Evolutionary conservation across 2,888 invertebrate genomes (phyloP).

Genomic region (Caenorhabditis sp.): DNA sequence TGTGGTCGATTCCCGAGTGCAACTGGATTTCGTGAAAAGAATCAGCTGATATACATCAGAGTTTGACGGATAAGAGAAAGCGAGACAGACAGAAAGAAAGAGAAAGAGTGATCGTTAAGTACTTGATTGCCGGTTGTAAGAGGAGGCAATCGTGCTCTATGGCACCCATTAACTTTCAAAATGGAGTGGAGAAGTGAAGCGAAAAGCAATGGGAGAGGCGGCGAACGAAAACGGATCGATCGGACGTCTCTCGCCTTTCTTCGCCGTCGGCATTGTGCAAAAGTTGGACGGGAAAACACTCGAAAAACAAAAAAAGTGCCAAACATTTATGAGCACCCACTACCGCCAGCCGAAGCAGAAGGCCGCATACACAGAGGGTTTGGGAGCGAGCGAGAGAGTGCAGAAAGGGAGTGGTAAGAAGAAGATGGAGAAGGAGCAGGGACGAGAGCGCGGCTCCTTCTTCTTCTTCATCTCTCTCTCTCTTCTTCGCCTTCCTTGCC

Average conservation of each 20-base stretch:
- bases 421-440: slow-evolving; percentile 20
- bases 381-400: slow-evolving; percentile 6
- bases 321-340: slow-evolving; percentile 56
- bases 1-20: too few species aligned
- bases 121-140: too few species aligned
- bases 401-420: slow-evolving; percentile 15
- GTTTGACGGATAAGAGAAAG: too few species aligned
- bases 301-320: slow-evolving; percentile 57
- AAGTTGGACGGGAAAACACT: slow-evolving; percentile 50
- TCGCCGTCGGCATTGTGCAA: slow-evolving; percentile 33
- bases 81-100: too few species aligned
- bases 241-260: slow-evolving; percentile 11
- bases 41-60: too few species aligned
- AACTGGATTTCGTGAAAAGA: too few species aligned
- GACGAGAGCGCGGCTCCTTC: slow-evolving; percentile 45
- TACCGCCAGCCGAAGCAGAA: slow-evolving; percentile 26
- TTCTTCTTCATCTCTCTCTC: slow-evolving; percentile 16
- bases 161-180: too few species aligned
- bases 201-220: too few species aligned
- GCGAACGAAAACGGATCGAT: neutral
- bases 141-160: too few species aligned
- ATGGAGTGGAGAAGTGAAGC: neutral
- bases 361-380: slow-evolving; percentile 10
- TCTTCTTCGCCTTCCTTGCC: slow-evolving; percentile 19
- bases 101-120: too few species aligned